Evolutionary conservation across 2,113 vertebrate species (phyloP).

Genomic region (Pygoscelis antarcticus): DNA sequence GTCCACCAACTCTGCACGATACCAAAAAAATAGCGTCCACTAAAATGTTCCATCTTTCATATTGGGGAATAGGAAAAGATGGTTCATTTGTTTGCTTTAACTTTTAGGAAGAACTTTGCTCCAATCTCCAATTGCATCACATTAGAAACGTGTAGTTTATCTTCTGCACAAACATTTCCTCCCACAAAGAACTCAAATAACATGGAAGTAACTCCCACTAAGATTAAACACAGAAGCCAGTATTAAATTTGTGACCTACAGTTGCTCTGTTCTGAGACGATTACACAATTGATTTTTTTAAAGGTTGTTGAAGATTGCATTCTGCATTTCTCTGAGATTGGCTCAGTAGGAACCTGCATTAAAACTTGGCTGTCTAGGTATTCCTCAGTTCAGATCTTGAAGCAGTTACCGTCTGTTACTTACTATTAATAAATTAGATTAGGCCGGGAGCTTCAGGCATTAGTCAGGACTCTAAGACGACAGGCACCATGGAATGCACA

Average conservation of each 20-base stretch:
- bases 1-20: not conserved
- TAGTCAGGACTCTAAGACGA: not conserved
- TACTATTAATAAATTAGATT: not conserved
- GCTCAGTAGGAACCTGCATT: not conserved
- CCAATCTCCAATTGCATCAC: slow-evolving; percentile 21
- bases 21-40: not conserved
- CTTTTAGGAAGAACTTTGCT: slow-evolving; percentile 16
- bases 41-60: not conserved
- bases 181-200: slow-evolving; percentile 17
- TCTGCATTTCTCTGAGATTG: not conserved
- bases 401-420: not conserved
- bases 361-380: not conserved
- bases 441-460: not conserved
- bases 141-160: slow-evolving; percentile 24
- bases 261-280: not conserved
- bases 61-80: not conserved
- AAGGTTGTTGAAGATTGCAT: not conserved
- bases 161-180: slow-evolving; percentile 48
- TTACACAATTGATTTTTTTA: not conserved
- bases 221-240: slow-evolving; percentile 24
- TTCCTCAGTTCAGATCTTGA: not conserved
- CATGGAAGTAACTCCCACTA: not conserved
- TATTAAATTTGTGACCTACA: not conserved
- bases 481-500: not conserved
- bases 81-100: slow-evolving; percentile 25